Conservation (phyloP, 2,888 invertebrate genomes). For the Tricholauxania praeusta region DNA sequence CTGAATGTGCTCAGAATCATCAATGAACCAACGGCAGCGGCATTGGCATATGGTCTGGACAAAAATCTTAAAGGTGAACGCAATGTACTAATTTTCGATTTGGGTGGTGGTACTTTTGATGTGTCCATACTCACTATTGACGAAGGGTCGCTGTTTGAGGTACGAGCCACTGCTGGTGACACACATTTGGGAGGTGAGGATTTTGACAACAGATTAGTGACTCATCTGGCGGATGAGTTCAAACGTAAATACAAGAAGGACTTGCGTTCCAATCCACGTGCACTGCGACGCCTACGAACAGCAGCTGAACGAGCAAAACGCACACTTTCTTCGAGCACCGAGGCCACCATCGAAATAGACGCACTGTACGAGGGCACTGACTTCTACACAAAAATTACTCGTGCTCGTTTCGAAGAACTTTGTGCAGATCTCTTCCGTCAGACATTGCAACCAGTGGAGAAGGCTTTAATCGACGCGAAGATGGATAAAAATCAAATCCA, state of each 20-base stretch:
- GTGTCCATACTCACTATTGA: conserved; percentile 95
- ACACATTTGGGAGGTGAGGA: conserved; percentile 95
- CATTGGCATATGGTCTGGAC: conserved; percentile 91
- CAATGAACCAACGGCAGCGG: conserved; percentile 92
- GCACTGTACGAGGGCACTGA: conserved; percentile 82
- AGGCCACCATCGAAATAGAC: conserved; percentile 81
- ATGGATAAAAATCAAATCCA: conserved; percentile 81
- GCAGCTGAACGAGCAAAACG: conserved; percentile 84
- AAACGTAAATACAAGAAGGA: conserved; percentile 83
- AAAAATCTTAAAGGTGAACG: conserved; percentile 85
- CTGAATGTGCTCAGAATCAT: conserved; percentile 92
- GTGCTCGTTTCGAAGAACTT: conserved; percentile 81
- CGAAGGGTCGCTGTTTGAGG: conserved; percentile 90
- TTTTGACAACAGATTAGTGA: conserved; percentile 89
- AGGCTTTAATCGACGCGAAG: conserved; percentile 82
- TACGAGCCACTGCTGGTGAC: conserved; percentile 95
- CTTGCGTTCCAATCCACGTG: conserved; percentile 74
- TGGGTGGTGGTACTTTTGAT: conserved; percentile 90
- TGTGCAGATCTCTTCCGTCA: conserved; percentile 78
- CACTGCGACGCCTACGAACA: conserved; percentile 77
- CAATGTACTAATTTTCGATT: conserved; percentile 78
- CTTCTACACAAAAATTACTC: conserved; percentile 78
- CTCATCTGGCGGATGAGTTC: conserved; percentile 88
- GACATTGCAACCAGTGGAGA: conserved; percentile 82
- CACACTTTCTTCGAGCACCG: conserved; percentile 81